Evolutionary conservation across 2,113 vertebrate genomes (phyloP), one percentile per base, ranked within the genome.

Genomic region (Microcebus griseorufus): DNA sequence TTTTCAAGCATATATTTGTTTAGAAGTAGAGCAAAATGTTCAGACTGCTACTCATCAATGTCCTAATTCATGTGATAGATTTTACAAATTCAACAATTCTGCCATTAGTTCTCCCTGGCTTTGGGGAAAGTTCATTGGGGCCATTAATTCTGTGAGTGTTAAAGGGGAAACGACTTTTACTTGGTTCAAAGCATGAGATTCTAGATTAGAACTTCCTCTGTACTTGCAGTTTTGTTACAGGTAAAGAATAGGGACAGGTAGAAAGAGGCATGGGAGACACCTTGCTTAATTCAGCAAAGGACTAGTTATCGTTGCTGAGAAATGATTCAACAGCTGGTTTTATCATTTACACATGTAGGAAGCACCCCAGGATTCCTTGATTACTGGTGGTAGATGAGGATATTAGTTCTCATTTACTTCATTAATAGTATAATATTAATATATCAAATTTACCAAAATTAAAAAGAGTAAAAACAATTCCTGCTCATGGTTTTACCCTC

Each of bases 381-480:
- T 70, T 96, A 65, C 64, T 89, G 69, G 29, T 75, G 58, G 51
- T 84, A 88, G 75, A 80, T 93, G 84, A 95, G 14, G 29, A 25
- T 79, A 94, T 94, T 93, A 88, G 58, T 86, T 90, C 51, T 96
- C 4, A 70, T 88, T 85, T 89, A 80, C 39, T 92, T 93, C 42
- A 55, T 69, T 69, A 72, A 86, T 16, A 78, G 13, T 79, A 64
- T 94, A 58, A 75, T 87, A 64, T 84, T 92, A 92, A 93, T 94
- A 89, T 86, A 65, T 76, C 60, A 95, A 89, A 90, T 78, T 84
- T 67, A 62, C 9, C 9, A 70, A 70, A 16, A 84, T 55, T 82
- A 45, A 70, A 86, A 88, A 86, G 20, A 39, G 9, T 34, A 11
- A 55, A 75, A 69, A 75, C 69, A 79, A 69, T 29, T 4, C 17